phyloP scores from a whole-genome alignment of 1,140 invertebrate species.

The Drosophila tsacasi region DNA sequence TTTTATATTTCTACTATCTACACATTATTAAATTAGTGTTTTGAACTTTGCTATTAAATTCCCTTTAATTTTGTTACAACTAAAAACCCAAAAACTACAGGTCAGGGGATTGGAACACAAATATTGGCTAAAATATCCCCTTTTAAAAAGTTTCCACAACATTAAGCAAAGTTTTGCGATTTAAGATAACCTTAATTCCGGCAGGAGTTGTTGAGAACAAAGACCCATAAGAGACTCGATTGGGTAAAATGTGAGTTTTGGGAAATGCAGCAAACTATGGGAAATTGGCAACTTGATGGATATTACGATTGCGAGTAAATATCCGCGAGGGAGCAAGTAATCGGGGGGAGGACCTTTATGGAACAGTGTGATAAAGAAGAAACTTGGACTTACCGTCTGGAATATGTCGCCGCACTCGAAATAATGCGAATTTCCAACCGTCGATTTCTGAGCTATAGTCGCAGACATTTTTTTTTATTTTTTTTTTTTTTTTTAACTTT shows the following conservation, averaged over 20 bases:
- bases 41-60: too few relatives aligned
- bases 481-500: conserved; percentile 37
- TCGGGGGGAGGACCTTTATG: neutral
- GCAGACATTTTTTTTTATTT: conserved; percentile 67
- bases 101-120: too few relatives aligned
- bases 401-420: conserved; percentile 66
- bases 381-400: conserved; percentile 56
- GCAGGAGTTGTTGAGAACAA: neutral
- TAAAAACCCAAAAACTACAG: too few relatives aligned
- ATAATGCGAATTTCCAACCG: conserved; percentile 57
- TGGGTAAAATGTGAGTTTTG: neutral
- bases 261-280: conserved; percentile 1
- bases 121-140: neutral
- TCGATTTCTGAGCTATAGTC: conserved; percentile 66
- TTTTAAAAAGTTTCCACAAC: too few relatives aligned
- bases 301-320: neutral
- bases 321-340: neutral
- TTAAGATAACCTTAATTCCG: neutral
- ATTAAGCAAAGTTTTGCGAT: neutral
- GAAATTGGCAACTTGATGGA: neutral
- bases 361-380: neutral
- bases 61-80: too few relatives aligned
- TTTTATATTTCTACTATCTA: too few relatives aligned
- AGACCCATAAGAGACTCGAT: neutral
- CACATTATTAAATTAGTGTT: too few relatives aligned